Evolutionary conservation across 2,888 invertebrate genomes (phyloP), one percentile per base, ranked within the genome.

Genomic region (Sphaerophoria taeniata): DNA sequence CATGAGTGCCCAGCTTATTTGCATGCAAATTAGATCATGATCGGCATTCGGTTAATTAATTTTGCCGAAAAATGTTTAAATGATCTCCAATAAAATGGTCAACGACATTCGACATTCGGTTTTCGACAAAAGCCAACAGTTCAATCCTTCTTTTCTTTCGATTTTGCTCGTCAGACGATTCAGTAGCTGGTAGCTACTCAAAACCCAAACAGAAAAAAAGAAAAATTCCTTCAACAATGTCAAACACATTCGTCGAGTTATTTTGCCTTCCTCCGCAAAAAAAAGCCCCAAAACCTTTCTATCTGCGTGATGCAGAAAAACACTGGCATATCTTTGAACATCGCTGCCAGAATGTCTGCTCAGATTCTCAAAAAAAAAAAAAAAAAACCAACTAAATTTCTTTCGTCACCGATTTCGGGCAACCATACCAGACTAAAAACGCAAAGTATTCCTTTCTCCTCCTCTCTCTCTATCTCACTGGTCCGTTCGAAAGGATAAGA

Each of bases 291-390:
- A 77, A n/a, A 43, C 45, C 33, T 45, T 39, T 3, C 69, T 72
- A 76, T 85, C 80, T 79, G 79, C 85, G 85, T 85, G 77, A 72
- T 53, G 53, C 9, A 16, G 56, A 70, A 73, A 69, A 67, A 63
- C 0, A 9, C 34, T 49, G 65, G 61, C 72, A 76, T 85, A 85
- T 85, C 85, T 85, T 71, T 82, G 47, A 45, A 70, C 61, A 86
- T 82, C 86, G 86, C 77, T 86, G 86, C 86, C 86, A 86, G 76
- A 78, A 81, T 81, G 86, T 86, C 86, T 86, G 78, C 81, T 78
- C 81, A 71, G 82, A 74, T 82, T 81, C 82, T 14, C 31, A 70
- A 73, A 69, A 36, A 39, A 33, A 58, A 12, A 43, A 73, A 72
- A 4, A 34, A n/a, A 60, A 49, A n/a, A n/a, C n/a, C n/a, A 24